Evolutionary conservation across 2,888 invertebrate genomes (phyloP), one percentile per base, ranked within the genome.

Genomic region (Salticus scenicus): DNA sequence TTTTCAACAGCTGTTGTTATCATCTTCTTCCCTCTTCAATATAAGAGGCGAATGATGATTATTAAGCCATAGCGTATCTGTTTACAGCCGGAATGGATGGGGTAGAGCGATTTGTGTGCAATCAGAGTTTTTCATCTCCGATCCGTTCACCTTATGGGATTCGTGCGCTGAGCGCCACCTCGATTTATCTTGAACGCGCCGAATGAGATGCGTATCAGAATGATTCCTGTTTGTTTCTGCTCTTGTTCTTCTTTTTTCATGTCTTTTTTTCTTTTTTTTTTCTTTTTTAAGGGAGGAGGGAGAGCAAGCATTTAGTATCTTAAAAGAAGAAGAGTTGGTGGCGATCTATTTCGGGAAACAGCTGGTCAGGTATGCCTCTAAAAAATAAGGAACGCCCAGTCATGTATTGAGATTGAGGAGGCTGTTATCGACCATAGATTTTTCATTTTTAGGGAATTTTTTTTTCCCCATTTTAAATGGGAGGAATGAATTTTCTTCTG

Each of bases 121-220:
- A 57, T 57, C 57, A 5, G 57, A 7, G 4, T 24, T 24, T 24
- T 24, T 24, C 57, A 57, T 57, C 57, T 57, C 57, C 57, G 57
- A 57, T 57, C 57, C 57, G 57, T 24, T 57, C 57, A 57, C 57
- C 57, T 57, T 57, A 57, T 57, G 57, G 57, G 57, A 57, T 57
- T 57, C 57, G 57, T 57, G 57, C 20, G 20, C 17, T 24, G 57
- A 20, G 57, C 57, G 57, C 57, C 57, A 57, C 57, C 57, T 57
- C 57, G 57, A 57, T 57, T 57, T 24, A 57, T 57, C 57, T 57
- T 24, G 57, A 1, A 5, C 24, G 24, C 24, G 2, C 57, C 57
- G 57, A 57, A 57, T 57, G 57, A 57, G 57, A 57, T 57, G 24
- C 57, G 57, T 57, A 57, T 57, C 57, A 5, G 57, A 47, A 57